Conservation (phyloP, 1,140 invertebrate genomes). For the Dreissena rostriformis region DNA sequence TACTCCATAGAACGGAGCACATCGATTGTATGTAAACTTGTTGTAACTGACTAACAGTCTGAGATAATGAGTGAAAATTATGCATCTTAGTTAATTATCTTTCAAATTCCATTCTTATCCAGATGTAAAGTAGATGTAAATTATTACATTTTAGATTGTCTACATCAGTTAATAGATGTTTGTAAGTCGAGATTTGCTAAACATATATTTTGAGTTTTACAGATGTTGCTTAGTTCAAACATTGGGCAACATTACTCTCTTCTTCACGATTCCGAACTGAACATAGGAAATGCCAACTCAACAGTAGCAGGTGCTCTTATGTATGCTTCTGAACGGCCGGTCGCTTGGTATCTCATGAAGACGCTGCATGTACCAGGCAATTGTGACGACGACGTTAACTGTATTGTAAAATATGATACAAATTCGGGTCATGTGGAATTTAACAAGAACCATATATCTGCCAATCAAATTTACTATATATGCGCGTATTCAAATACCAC, state of each 20-base stretch:
- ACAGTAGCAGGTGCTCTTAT: constrained; percentile 10
- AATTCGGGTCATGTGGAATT: constrained; percentile 27
- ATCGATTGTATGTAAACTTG: too few species aligned
- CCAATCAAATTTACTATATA: constrained; percentile 31
- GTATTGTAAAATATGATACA: neutral
- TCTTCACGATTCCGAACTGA: constrained; percentile 20
- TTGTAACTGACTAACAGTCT: neutral
- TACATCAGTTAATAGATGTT: too few species aligned
- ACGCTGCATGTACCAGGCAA: neutral
- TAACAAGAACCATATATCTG: neutral
- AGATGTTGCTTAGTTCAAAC: constrained; percentile 33
- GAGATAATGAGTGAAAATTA: neutral
- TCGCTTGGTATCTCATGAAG: constrained; percentile 47
- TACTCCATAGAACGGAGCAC: too few species aligned
- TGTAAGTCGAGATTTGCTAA: too few species aligned
- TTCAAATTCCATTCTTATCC: neutral
- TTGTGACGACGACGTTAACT: constrained; percentile 33
- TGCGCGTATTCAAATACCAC: constrained; percentile 36
- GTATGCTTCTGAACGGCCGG: constrained; percentile 3
- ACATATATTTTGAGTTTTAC: neutral
- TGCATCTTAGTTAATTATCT: neutral
- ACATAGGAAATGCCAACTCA: constrained; percentile 7
- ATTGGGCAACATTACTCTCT: neutral
- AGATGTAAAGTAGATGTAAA: neutral
- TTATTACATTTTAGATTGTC: too few species aligned